Base-by-base conservation (phyloP, 2,888 invertebrate genomes). In the Drosophila paracracens region DNA sequence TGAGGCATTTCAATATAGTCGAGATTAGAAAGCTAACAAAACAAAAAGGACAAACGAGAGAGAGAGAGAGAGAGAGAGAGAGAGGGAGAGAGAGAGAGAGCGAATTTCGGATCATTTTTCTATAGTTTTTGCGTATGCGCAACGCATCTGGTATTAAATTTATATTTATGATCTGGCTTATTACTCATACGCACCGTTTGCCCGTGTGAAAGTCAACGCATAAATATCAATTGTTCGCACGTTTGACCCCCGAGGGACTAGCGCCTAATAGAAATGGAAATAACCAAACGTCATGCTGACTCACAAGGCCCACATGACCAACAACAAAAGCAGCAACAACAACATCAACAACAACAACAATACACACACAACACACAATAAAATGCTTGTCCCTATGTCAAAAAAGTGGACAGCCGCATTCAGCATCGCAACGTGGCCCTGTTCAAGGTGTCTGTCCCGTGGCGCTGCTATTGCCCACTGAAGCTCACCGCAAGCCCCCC, bases 281-380 rank as follows among this genome's bases (percentile, higher is more conserved):
- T 88, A 88, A 78, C 61, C 70, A 71, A 87, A 73, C 74, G 83
- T 84, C 83, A 87, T 83, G 84, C 87, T 78, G 83, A 83, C 74
- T 79, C 76, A 74, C 66, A 76, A 63, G 69, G 51, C 35, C 43
- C 54, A 33, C 61, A 29, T 21, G 18, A 16, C 7, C 33, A 56
- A 25, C 54, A 35, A 29, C 21, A 50, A 21, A 16, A 51, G 16
- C 35, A 29, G 25, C 21, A 61, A 13, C 53, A 54, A 13, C 4
- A 38, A 29, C 29, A 40, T 33, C n/a, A 53, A 27, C 27, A 62
- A 21, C 11, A 53, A n/a, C n/a, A 54, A 21, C 13, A 53, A 53
- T 4, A 21, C 11, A 10, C 5, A 36, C 31, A 21, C n/a, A 21
- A 25, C 50, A 27, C 38, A 27, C n/a, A 52, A 56, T 57, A 46